A percentile compares a stretch with the other conserved stretches of the same genome.
Conservation (phyloP, 2,113 vertebrate genomes). For the Ascaphus truei region DNA sequence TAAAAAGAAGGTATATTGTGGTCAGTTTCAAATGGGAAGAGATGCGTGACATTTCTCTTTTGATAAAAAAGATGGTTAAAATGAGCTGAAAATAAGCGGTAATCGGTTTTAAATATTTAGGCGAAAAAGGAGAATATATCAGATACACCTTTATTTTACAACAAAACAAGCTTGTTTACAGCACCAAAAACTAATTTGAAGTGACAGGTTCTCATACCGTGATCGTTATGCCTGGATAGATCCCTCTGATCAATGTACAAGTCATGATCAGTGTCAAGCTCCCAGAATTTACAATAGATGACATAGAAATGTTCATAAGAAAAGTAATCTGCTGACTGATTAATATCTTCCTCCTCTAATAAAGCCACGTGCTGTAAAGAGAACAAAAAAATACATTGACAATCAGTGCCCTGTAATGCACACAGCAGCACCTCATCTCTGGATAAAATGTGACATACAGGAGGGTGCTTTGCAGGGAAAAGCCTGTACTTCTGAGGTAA, state of each 20-base stretch:
- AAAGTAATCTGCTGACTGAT: constrained; percentile 92
- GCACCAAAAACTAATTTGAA: not conserved
- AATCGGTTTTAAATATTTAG: no score
- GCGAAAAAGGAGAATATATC: constrained; percentile 15
- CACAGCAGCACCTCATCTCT: no score
- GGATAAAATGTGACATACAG: no score
- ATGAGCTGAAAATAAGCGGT: no score
- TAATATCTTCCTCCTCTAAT: constrained; percentile 90
- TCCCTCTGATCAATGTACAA: constrained; percentile 86
- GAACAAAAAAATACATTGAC: not conserved
- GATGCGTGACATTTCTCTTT: no score
- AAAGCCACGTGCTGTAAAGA: constrained; percentile 74
- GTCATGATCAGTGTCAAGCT: constrained; percentile 93
- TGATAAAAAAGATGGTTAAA: no score
- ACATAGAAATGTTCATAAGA: constrained; percentile 97
- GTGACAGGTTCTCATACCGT: constrained; percentile 63
- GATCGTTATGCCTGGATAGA: constrained; percentile 84
- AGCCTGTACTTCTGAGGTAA: no score
- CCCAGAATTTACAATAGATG: constrained; percentile 98
- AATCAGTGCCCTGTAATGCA: no score
- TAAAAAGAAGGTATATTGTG: no score
- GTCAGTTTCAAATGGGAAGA: no score
- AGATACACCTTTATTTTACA: constrained; percentile 24
- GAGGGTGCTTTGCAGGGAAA: no score
- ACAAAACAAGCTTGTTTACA: no score